Evolutionary conservation across 1,140 invertebrate species (phyloP), one percentile per base, ranked within the genome.

Genomic region (Lysiphlebus fabarum): DNA sequence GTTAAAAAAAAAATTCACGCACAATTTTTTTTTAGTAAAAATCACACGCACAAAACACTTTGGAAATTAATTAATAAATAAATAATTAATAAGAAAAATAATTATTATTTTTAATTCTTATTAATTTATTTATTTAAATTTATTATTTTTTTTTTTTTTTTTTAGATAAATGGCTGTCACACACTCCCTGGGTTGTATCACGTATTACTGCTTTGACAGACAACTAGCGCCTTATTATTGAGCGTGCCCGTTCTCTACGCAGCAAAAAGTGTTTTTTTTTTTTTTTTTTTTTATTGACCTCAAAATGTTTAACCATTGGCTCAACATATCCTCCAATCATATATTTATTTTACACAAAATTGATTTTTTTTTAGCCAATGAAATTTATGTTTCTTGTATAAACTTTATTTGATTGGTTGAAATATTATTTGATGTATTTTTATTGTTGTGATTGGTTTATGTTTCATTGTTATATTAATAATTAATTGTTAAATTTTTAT

Each of bases 171-270:
- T 49, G 47, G 47, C 54, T 53, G 34, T 50, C 48, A 50, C 48
- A 36, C 41, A 56, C 54, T 55, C 40, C 17, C 47, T 49, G 14
- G 14, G 45, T 47, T 47, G 45, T 26, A 26, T 17, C 33, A 49
- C 33, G 44, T 49, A 49, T 33, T 34, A 34, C 17, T 49, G 47
- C 26, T 56, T 56, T 56, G 54, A 56, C 47, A 49, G 47, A 49
- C 54, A 56, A 56, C 54, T 45, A 56, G 54, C 54, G 42, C 43
- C 54, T 56, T 56, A 43, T 56, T 56, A 56, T 56, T 43, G 54
- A 56, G 54, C 54, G 54, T 56, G 26, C 54, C 11, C 44, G 34
- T 56, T 56, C 54, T 45, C 26, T 47, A 56, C 54, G 42, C 43
- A 12, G 47, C 47, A 34, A 49, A 17, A 49, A 9, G 0, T 5